phyloP scores from a whole-genome alignment of 2,888 invertebrate genomes.

The Cataglyphis altisquamis region DNA sequence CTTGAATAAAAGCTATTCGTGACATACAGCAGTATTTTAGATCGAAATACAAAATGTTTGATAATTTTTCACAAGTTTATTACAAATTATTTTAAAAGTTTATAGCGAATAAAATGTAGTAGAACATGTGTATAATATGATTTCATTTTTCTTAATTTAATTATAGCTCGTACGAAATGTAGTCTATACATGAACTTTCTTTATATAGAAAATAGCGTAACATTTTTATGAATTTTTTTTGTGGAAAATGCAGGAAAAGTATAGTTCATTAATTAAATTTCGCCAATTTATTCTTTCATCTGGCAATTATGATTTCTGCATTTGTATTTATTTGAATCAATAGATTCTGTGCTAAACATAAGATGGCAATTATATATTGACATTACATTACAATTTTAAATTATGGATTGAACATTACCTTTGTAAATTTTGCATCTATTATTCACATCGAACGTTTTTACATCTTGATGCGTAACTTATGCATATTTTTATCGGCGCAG shows the following conservation, averaged over 20 bases:
- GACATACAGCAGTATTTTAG: background rate
- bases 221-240: background rate
- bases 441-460: constrained; percentile 9
- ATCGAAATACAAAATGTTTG: background rate
- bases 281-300: background rate
- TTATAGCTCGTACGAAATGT: background rate
- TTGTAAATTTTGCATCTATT: background rate
- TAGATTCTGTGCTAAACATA: background rate
- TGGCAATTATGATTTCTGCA: background rate
- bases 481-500: background rate
- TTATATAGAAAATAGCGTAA: background rate
- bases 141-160: background rate
- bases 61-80: background rate
- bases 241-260: background rate
- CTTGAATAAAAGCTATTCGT: background rate
- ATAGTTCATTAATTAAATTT: background rate
- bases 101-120: background rate
- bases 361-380: background rate
- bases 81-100: background rate
- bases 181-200: background rate
- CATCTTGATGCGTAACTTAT: background rate
- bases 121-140: background rate
- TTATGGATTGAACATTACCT: background rate
- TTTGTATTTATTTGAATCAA: background rate
- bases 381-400: background rate